A percentile compares a stretch with the other conserved stretches of the same genome.
Evolutionary conservation across 1,140 invertebrate genomes (phyloP).

Genomic region (Globodera ellingtonae): DNA sequence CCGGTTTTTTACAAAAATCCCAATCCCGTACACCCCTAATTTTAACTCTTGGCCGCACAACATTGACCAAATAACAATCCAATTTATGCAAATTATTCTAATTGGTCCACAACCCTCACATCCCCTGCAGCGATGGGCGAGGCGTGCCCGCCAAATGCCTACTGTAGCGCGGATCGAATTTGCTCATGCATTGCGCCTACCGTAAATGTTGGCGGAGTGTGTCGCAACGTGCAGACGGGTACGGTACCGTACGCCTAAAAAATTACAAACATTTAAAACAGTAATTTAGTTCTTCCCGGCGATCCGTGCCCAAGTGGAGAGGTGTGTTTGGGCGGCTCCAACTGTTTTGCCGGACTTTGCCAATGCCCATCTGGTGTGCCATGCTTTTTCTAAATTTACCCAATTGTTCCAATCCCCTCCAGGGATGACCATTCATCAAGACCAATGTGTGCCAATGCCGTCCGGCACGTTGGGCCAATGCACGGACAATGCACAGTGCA

Average conservation of each 20-base stretch:
- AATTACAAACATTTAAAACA: not conserved
- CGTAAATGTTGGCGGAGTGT: constrained; percentile 48
- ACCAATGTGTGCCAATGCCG: constrained; percentile 19
- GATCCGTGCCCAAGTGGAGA: constrained; percentile 46
- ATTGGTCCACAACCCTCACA: not conserved
- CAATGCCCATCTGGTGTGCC: constrained; percentile 38
- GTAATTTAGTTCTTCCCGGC: constrained; percentile 31
- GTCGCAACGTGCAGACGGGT: constrained; percentile 44
- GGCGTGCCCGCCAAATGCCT: constrained; percentile 47
- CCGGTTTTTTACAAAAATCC: too few relatives aligned
- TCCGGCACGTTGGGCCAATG: constrained; percentile 48
- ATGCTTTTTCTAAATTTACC: constrained; percentile 1
- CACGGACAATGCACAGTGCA: constrained; percentile 46
- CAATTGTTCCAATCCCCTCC: not conserved
- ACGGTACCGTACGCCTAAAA: not conserved
- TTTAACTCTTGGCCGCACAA: too few relatives aligned
- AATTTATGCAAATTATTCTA: too few relatives aligned
- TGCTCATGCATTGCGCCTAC: constrained; percentile 50
- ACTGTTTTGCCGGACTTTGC: constrained; percentile 36
- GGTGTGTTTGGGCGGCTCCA: constrained; percentile 37
- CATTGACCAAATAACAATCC: too few relatives aligned
- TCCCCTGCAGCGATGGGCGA: constrained; percentile 35
- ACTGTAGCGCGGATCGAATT: constrained; percentile 39
- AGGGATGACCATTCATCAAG: constrained; percentile 26
- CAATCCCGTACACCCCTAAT: too few relatives aligned